Conservation (phyloP, 2,113 vertebrate species). For the Ictidomys tridecemlineatus region DNA sequence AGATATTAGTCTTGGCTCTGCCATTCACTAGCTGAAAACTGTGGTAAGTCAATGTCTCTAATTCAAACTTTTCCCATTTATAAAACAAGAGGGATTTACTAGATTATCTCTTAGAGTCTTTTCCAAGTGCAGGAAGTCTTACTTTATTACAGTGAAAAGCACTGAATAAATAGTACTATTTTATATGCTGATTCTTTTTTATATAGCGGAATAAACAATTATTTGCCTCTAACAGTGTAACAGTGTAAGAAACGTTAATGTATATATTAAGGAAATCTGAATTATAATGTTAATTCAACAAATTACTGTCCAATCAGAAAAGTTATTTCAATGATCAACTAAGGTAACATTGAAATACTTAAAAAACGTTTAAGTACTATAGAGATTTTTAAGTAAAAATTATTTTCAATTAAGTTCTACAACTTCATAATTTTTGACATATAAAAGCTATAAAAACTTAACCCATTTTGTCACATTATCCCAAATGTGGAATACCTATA, state of each 20-base stretch:
- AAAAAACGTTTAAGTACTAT: not conserved
- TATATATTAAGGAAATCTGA: not conserved
- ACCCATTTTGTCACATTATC: not conserved
- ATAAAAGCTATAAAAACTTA: not conserved
- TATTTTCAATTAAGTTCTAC: not conserved
- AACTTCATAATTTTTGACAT: not conserved
- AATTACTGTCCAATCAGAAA: not conserved
- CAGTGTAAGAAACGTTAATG: not conserved
- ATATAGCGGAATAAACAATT: not conserved
- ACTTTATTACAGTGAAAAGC: slow-evolving; percentile 57
- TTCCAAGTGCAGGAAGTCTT: not conserved
- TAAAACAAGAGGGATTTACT: not conserved
- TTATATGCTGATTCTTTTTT: slow-evolving; percentile 12
- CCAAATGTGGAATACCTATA: too few relatives aligned
- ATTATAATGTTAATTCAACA: not conserved
- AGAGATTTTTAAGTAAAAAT: not conserved
- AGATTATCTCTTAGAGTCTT: not conserved
- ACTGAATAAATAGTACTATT: not conserved
- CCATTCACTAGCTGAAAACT: slow-evolving; percentile 18
- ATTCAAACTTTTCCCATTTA: not conserved
- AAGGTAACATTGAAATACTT: not conserved
- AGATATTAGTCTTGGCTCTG: not conserved
- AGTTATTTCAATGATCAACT: not conserved
- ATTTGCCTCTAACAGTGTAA: not conserved
- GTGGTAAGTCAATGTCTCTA: slow-evolving; percentile 8